These are phyloP conservation scores for Cryptocephalus moraei DNA, from an alignment of 2,888 invertebrate species.

Conservation along the genomic window DNA sequence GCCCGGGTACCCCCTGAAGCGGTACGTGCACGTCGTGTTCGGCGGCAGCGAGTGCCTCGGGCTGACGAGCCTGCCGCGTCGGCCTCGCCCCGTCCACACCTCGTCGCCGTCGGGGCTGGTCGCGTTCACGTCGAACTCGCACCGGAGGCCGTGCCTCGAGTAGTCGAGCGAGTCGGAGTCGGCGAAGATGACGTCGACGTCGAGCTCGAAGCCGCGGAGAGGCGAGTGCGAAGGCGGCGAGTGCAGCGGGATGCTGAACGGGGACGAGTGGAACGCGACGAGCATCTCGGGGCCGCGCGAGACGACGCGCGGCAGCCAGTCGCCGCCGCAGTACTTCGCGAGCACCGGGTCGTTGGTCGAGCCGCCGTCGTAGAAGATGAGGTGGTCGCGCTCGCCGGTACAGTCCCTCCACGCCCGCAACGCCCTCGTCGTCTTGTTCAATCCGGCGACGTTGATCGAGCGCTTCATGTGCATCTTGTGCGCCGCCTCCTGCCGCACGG, in stretches of 20 bases:
- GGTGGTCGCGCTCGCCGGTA: conserved; percentile 69
- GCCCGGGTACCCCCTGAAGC: conserved; percentile 65
- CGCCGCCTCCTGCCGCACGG: conserved; percentile 65
- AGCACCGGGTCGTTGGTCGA: conserved; percentile 73
- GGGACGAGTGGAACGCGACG: conserved; percentile 79
- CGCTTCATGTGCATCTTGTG: conserved; percentile 64
- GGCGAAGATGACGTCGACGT: conserved; percentile 79
- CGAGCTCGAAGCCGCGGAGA: conserved; percentile 71
- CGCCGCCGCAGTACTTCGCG: conserved; percentile 81
- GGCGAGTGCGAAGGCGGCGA: conserved; percentile 53
- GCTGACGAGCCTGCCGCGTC: conserved; percentile 64
- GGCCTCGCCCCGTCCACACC: conserved; percentile 46
- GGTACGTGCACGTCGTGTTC: conserved; percentile 79
- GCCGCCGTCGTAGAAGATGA: conserved; percentile 80
- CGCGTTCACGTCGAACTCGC: conserved; percentile 70
- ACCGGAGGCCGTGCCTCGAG: conserved; percentile 49
- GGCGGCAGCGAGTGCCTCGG: conserved; percentile 78
- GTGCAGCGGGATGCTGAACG: conserved; percentile 69
- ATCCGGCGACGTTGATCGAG: conserved; percentile 54
- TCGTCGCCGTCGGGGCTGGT: conserved; percentile 54
- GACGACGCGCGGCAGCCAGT: conserved; percentile 71
- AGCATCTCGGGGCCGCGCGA: conserved; percentile 73
- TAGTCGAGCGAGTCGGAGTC: conserved; percentile 82
- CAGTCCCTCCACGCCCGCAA: conserved; percentile 77
- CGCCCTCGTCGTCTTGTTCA: conserved; percentile 59